A percentile compares a stretch with the other conserved stretches of the same genome.
phyloP scores from a whole-genome alignment of 2,113 vertebrate genomes.

The Dasypus novemcinctus region DNA sequence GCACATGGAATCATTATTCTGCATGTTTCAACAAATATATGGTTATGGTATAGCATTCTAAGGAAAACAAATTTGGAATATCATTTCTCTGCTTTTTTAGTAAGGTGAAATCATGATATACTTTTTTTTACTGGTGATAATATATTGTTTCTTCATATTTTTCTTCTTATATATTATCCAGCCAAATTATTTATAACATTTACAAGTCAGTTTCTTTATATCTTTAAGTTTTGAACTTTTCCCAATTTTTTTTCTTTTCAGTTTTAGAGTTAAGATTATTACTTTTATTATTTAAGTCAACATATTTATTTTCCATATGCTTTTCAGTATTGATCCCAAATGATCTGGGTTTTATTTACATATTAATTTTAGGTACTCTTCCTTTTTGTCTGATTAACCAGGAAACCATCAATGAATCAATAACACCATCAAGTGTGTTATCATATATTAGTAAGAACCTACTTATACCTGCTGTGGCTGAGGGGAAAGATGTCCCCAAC shows the following conservation, averaged over 20 bases:
- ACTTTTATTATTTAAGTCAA: not conserved
- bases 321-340: not conserved
- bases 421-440: not conserved
- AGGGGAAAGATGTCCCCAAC: not conserved
- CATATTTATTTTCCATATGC: not conserved
- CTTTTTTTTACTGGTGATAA: too few relatives aligned
- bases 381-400: not conserved
- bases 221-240: not conserved
- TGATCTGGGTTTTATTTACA: not conserved
- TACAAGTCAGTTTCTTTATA: not conserved
- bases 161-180: not conserved
- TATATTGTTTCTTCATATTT: not conserved
- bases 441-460: not conserved
- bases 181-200: not conserved
- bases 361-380: not conserved
- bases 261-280: too few relatives aligned
- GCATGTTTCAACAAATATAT: too few relatives aligned
- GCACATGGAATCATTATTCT: too few relatives aligned
- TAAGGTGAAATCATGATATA: too few relatives aligned
- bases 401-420: too few relatives aligned
- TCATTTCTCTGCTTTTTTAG: too few relatives aligned
- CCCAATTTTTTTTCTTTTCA: not conserved
- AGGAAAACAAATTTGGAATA: too few relatives aligned
- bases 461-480: not conserved
- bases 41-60: too few relatives aligned